These are phyloP conservation scores for Galeopterus variegatus DNA, from an alignment of 2,113 vertebrate genomes.

Conservation along the genomic window DNA sequence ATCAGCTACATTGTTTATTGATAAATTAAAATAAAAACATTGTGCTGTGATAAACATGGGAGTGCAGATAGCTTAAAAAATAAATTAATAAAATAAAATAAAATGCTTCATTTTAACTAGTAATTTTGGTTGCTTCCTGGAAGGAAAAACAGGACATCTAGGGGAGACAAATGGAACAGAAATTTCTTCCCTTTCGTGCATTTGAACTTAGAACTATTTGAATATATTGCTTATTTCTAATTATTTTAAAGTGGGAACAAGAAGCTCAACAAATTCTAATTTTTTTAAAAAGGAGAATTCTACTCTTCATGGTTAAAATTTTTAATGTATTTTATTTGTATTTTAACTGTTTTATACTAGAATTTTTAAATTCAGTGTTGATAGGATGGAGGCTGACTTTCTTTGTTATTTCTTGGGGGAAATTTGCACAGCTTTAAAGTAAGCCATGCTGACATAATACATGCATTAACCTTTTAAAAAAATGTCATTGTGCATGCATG, in stretches of 20 bases:
- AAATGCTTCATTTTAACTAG: not conserved
- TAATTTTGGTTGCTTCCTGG: not conserved
- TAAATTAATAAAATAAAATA: no score
- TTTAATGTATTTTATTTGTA: constrained; percentile 33
- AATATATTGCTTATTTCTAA: constrained; percentile 51
- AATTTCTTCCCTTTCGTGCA: not conserved
- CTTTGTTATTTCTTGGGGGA: constrained; percentile 58
- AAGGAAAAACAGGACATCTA: not conserved
- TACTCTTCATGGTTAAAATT: not conserved
- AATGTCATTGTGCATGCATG: constrained; percentile 74
- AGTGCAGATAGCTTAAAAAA: no score
- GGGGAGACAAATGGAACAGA: not conserved
- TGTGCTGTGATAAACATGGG: no score
- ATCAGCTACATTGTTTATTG: no score
- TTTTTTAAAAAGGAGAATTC: not conserved
- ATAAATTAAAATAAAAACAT: no score
- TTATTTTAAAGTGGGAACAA: not conserved
- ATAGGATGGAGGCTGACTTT: constrained; percentile 40
- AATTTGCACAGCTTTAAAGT: constrained; percentile 76
- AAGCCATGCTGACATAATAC: constrained; percentile 79
- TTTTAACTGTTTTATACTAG: constrained; percentile 23
- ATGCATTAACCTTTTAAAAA: constrained; percentile 82
- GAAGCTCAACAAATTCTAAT: not conserved
- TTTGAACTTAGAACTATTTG: constrained; percentile 27
- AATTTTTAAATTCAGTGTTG: constrained; percentile 57